Evolutionary conservation across 2,888 invertebrate species (phyloP), one percentile per base, ranked within the genome.

Genomic region (Catonia carolina): DNA sequence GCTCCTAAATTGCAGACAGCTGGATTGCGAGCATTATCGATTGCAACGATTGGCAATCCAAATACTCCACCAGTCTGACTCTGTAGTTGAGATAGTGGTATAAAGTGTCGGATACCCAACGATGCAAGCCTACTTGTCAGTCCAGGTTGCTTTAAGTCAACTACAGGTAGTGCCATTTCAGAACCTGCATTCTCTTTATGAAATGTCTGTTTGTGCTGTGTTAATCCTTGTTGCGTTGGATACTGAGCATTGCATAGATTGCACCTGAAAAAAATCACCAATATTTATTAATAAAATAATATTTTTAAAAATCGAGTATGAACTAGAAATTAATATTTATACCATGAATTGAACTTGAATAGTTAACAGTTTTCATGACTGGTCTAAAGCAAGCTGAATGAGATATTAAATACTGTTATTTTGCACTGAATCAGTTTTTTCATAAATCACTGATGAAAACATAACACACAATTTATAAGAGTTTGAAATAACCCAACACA

Each of bases 201-300:
- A 65, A 76, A 79, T 52, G 81, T 80, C 64, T 84, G 84, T 36
- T 84, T 74, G 67, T 87, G 87, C 62, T 82, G 77, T 41, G 72
- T 71, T 51, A 81, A 68, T 12, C 76, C 78, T 51, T 75, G 72
- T 0, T 78, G 77, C 51, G 83, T 83, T 1, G 85, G 83, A 67
- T 86, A 87, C 27, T 84, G 81, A 0, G 86, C 85, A 0, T 84
- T 81, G 65, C 87, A 87, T 47, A 84, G 75, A 64, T 84, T 83
- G 64, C 87, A 87, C 62, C 83, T 63, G 53, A 8, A 61, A 60
- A 33, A 39, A 37, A 2, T n/a, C n/a, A n/a, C n/a, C n/a, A 10
- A n/a, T n/a, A n/a, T n/a, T n/a, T n/a, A n/a, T n/a, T n/a, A n/a
- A n/a, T n/a, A n/a, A n/a, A 8, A 33, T 33, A 33, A 33, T 33